phyloP scores from a whole-genome alignment of 53 echinoderm and acorn worm species.

The Echinometra lucunter region DNA sequence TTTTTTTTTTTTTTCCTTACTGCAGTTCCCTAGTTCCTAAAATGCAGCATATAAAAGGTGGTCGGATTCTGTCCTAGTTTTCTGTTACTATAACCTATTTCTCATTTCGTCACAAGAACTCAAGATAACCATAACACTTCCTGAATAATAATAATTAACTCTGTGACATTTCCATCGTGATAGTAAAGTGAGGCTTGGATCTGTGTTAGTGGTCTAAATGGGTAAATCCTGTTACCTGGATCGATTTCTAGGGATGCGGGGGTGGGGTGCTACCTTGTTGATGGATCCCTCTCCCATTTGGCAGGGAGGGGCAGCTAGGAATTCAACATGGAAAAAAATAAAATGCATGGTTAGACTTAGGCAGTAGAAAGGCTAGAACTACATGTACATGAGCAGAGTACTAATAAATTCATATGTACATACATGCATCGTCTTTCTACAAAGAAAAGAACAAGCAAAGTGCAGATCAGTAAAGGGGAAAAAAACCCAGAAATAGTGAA shows the following conservation, averaged over 20 bases:
- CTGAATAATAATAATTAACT: not conserved
- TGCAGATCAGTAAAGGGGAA: not conserved
- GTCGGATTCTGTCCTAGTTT: no score
- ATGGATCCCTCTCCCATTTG: slow-evolving; percentile 37
- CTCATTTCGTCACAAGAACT: not conserved
- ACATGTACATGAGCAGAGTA: not conserved
- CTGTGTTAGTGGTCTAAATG: not conserved
- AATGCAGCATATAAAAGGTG: no score
- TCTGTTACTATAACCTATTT: no score
- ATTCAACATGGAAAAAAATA: not conserved
- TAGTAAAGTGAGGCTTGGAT: not conserved
- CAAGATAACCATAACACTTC: not conserved
- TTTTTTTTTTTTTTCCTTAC: no score
- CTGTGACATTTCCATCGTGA: not conserved
- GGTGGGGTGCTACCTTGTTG: slow-evolving; percentile 53
- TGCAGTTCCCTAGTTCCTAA: no score
- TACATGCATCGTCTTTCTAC: not conserved
- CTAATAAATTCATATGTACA: not conserved
- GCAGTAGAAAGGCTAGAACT: not conserved
- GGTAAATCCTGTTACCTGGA: slow-evolving; percentile 59
- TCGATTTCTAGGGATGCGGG: slow-evolving; percentile 57
- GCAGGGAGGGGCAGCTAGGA: slow-evolving; percentile 44
- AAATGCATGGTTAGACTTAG: slow-evolving; percentile 1
- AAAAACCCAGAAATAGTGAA: not conserved
- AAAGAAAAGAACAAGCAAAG: not conserved